Percentiles rank a stretch among this genome's conserved stretches.
Conservation (phyloP, 2,113 vertebrate genomes). For the Gobiocypris rarus region DNA sequence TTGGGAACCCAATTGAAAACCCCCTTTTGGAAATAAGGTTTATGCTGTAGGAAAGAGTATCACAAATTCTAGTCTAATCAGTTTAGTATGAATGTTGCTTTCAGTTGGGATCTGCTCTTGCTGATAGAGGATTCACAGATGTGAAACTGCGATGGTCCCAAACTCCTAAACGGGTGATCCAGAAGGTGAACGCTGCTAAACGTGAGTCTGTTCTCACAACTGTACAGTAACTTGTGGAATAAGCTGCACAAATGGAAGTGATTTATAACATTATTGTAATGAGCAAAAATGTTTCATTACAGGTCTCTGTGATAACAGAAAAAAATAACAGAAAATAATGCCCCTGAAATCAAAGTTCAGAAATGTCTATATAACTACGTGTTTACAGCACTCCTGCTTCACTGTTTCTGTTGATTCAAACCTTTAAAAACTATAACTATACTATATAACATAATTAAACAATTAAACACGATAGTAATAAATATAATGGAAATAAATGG, state of each 20-base stretch:
- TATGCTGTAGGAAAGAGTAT: too few relatives aligned
- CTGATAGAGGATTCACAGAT: background rate
- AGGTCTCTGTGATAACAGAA: background rate
- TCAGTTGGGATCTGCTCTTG: constrained; percentile 8
- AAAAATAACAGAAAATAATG: background rate
- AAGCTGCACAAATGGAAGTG: background rate
- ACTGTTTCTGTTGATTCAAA: too few relatives aligned
- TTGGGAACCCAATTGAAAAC: too few relatives aligned
- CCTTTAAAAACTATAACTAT: too few relatives aligned
- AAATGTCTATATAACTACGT: too few relatives aligned
- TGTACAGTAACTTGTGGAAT: too few relatives aligned
- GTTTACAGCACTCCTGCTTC: too few relatives aligned
- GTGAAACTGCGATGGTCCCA: background rate
- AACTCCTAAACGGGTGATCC: background rate
- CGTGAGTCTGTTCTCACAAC: background rate
- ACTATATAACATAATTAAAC: too few relatives aligned
- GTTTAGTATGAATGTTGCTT: background rate
- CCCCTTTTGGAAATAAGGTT: too few relatives aligned
- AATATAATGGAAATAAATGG: too few relatives aligned
- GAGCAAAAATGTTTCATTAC: background rate
- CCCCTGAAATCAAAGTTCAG: background rate
- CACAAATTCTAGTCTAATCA: too few relatives aligned
- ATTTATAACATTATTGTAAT: background rate
- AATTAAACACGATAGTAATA: too few relatives aligned
- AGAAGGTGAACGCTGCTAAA: background rate